Base-by-base conservation (phyloP, 2,888 invertebrate species). In the Adineta ricciae region DNA sequence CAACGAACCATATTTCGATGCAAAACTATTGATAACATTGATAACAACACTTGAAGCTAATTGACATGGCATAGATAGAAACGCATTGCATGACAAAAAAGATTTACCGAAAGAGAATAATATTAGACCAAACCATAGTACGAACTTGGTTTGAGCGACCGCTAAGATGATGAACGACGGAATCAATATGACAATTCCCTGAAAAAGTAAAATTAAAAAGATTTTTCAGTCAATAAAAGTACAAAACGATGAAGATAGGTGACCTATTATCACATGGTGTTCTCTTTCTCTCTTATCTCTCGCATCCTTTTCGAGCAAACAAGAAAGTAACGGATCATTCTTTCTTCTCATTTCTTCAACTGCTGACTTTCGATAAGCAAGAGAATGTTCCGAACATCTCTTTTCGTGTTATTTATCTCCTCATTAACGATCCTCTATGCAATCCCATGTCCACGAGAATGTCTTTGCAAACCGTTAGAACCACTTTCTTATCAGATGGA, bases 21-120 rank as follows among this genome's bases (percentile, higher is more conserved):
- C 95, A 86, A 96, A 91, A 5, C 97, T 95, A 88, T 96, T 97
- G 92, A 98, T 93, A 89, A 96, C 96, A 21, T 98, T 96, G 38
- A 98, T 97, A 50, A 97, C 96, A 64, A 85, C 72, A 49, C 83
- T 64, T 50, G 73, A 82, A 73, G 73, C 64, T 27, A 27, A 41
- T 50, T 14, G n/a, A 83, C 5, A 32, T 83, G 54, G 54, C 54
- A 54, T 27, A 54, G 36, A 85, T 16, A 82, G 16, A 36, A 85
- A 46, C 2, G 11, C 27, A 19, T 24, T 83, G 11, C 14, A 16
- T 50, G 19, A 50, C 2, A 19, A 7, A 50, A 50, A 50, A 16
- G 50, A 19, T 50, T 41, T 21, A 83, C 52, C 96, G 88, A 96
- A 92, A 19, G 97, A 94, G 91, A 95, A 98, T 11, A 97, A 91